Evolutionary conservation across 1,140 invertebrate genomes (phyloP), one percentile per base, ranked within the genome.

Genomic region (Cyrtorhinus lividipennis): DNA sequence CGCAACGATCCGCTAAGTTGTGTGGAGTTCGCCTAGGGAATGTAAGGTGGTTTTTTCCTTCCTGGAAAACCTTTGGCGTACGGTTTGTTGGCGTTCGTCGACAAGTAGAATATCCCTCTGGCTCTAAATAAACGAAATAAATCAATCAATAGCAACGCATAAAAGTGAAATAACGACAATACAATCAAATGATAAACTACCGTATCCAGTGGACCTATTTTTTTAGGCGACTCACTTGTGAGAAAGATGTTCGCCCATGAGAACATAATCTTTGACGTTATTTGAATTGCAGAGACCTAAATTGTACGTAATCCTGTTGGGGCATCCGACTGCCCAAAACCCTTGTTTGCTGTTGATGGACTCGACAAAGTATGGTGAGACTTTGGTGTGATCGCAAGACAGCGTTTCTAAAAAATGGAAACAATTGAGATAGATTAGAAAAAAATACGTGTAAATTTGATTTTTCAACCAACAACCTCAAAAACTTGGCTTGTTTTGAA

Each of bases 371-470:
- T 89, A 90, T 10, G 88, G 88, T 1, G 88, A 89, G 24, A 90
- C 88, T 78, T 88, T 90, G 5, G 87, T 90, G 70, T 90, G 88
- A 73, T 90, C 88, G 73, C 88, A 90, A 20, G 88, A 87, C 62
- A 90, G 73, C 0, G 87, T 89, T 78, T 88, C 87, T 90, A 72
- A 24, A n/a, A n/a, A n/a, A n/a, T n/a, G n/a, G n/a, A n/a, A n/a
- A n/a, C n/a, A n/a, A n/a, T n/a, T n/a, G n/a, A n/a, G n/a, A n/a
- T n/a, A n/a, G n/a, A n/a, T n/a, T n/a, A n/a, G n/a, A n/a, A n/a
- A n/a, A n/a, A n/a, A n/a, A n/a, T n/a, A n/a, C n/a, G n/a, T n/a
- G n/a, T n/a, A n/a, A n/a, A n/a, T n/a, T n/a, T n/a, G n/a, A n/a
- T n/a, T n/a, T n/a, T n/a, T n/a, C n/a, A n/a, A n/a, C n/a, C n/a